Evolutionary conservation across 2,113 vertebrate genomes (phyloP).

Genomic region (Puffinus mauretanicus): DNA sequence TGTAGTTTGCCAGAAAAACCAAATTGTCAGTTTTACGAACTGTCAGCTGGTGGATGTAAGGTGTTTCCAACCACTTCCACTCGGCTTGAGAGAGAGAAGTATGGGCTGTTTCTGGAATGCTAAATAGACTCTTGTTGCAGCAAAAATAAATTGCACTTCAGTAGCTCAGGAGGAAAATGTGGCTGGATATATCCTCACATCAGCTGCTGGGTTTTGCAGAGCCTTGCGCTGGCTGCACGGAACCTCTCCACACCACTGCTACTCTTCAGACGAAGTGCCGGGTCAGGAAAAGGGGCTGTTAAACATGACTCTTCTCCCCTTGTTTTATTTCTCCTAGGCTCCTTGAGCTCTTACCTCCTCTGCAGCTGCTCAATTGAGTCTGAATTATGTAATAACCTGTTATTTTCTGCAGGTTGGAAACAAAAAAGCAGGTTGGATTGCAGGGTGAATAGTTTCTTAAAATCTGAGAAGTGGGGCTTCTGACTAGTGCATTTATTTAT

Average conservation of each 20-base stretch:
- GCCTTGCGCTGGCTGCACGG: neutral
- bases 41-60: neutral
- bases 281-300: neutral
- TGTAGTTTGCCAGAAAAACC: neutral
- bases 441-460: neutral
- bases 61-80: neutral
- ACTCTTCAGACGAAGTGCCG: neutral
- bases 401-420: neutral
- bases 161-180: neutral
- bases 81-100: accelerated
- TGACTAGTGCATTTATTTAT: neutral
- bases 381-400: neutral
- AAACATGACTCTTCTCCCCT: neutral
- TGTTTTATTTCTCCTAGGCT: neutral
- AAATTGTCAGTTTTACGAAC: neutral
- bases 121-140: neutral
- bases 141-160: neutral
- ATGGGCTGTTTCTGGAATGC: neutral
- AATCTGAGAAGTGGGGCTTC: neutral
- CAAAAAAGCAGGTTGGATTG: neutral
- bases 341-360: neutral
- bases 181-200: neutral
- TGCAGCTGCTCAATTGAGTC: neutral
- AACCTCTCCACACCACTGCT: neutral
- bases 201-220: neutral